Percentiles rank a stretch among this genome's conserved stretches.
phyloP scores from a whole-genome alignment of 2,113 vertebrate species.

The Ophthalmolycus amberensis region DNA sequence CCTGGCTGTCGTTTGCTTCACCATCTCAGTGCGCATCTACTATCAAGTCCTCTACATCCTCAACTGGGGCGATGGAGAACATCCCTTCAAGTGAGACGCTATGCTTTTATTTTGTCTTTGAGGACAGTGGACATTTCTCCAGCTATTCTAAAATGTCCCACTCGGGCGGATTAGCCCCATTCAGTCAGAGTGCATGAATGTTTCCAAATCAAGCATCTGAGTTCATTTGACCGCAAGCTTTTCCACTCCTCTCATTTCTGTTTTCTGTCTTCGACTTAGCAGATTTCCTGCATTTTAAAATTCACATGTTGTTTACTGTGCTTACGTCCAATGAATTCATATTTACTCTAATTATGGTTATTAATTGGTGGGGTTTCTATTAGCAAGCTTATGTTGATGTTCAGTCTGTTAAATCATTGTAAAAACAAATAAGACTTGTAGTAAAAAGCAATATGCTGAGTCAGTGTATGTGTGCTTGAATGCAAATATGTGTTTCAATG shows the following conservation, averaged over 20 bases:
- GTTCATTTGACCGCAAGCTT: conserved; percentile 4
- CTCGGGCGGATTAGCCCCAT: background rate
- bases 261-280: background rate
- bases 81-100: conserved; percentile 89
- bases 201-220: background rate
- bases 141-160: background rate
- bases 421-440: background rate
- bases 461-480: background rate
- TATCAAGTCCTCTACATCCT: conserved; percentile 83
- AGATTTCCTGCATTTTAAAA: background rate
- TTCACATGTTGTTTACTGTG: background rate
- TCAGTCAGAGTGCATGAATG: background rate
- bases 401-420: background rate
- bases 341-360: background rate
- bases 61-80: conserved; percentile 83
- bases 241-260: background rate
- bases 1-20: conserved; percentile 85
- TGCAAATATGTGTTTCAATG: background rate
- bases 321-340: background rate
- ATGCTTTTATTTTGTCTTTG: background rate
- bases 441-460: background rate
- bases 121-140: background rate
- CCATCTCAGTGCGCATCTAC: conserved; percentile 90
- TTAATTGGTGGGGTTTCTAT: background rate
- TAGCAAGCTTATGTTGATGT: background rate